These are phyloP conservation scores for Cenopis cana DNA, from an alignment of 2,888 invertebrate genomes.

Conservation along the genomic window DNA sequence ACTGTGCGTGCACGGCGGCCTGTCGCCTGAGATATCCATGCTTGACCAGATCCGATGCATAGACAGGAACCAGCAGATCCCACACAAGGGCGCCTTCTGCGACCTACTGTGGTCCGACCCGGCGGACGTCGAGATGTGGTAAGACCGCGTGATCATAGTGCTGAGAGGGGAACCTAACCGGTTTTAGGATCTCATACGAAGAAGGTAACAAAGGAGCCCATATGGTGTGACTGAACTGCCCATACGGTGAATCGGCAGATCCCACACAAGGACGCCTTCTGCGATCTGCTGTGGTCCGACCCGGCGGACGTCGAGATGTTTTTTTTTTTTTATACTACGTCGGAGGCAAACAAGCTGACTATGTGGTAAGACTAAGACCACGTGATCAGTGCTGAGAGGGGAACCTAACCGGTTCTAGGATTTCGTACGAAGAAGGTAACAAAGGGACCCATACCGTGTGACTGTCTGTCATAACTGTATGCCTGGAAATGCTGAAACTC, in stretches of 20 bases:
- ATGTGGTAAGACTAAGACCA: conserved; percentile 90
- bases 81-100: conserved; percentile 99
- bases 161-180: too few relatives aligned
- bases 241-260: conserved; percentile 99
- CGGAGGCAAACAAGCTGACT: too few relatives aligned
- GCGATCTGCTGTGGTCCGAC: conserved; percentile 99
- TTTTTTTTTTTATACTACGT: too few relatives aligned
- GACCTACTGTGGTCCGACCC: conserved; percentile 99
- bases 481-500: too few relatives aligned
- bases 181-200: too few relatives aligned
- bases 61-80: conserved; percentile 98
- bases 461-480: too few relatives aligned
- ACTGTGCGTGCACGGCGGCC: conserved; percentile 98
- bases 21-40: conserved; percentile 98
- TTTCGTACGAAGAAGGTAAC: too few relatives aligned
- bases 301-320: conserved; percentile 98
- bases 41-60: conserved; percentile 98
- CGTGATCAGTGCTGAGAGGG: background rate
- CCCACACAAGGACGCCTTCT: conserved; percentile 99
- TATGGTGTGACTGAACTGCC: too few relatives aligned
- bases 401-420: too few relatives aligned
- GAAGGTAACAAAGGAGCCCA: too few relatives aligned
- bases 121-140: conserved; percentile 97
- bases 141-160: conserved; percentile 49
- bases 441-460: too few relatives aligned